Evolutionary conservation across 2,113 vertebrate genomes (phyloP).

Genomic region (Dasyprocta punctata): DNA sequence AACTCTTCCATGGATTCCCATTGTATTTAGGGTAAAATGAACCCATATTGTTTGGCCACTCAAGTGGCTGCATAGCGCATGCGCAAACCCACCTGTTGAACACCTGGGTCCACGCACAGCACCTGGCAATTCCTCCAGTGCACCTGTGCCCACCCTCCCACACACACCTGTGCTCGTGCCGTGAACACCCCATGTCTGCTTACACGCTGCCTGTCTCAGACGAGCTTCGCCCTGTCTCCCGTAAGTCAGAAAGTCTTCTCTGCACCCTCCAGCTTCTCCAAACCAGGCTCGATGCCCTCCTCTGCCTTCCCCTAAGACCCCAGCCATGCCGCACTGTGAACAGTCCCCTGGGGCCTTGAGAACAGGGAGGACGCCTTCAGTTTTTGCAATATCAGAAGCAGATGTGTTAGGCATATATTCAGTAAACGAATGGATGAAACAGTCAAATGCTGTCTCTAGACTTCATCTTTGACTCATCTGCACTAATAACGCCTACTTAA

Average conservation of each 20-base stretch:
- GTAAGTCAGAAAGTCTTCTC: not conserved
- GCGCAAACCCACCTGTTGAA: too few relatives aligned
- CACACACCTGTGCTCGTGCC: not conserved
- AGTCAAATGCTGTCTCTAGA: not conserved
- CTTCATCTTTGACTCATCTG: too few relatives aligned
- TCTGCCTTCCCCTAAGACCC: too few relatives aligned
- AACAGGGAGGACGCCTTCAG: not conserved
- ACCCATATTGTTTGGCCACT: not conserved
- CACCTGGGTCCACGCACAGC: not conserved
- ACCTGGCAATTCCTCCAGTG: not conserved
- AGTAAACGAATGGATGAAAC: not conserved
- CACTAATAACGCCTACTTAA: not conserved
- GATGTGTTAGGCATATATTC: not conserved
- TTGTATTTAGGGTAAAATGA: not conserved
- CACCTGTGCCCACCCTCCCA: not conserved
- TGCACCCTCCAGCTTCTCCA: not conserved
- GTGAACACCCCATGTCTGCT: too few relatives aligned
- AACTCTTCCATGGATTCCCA: not conserved
- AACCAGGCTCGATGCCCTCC: not conserved
- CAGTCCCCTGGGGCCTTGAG: not conserved
- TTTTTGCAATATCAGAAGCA: not conserved
- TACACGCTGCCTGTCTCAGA: not conserved
- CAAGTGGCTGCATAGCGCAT: not conserved
- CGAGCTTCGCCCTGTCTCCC: too few relatives aligned
- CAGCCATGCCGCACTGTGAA: too few relatives aligned